A percentile compares a stretch with the other conserved stretches of the same genome.
These are phyloP conservation scores for Lymantria dispar DNA, from an alignment of 2,888 invertebrate genomes.

Conservation along the genomic window DNA sequence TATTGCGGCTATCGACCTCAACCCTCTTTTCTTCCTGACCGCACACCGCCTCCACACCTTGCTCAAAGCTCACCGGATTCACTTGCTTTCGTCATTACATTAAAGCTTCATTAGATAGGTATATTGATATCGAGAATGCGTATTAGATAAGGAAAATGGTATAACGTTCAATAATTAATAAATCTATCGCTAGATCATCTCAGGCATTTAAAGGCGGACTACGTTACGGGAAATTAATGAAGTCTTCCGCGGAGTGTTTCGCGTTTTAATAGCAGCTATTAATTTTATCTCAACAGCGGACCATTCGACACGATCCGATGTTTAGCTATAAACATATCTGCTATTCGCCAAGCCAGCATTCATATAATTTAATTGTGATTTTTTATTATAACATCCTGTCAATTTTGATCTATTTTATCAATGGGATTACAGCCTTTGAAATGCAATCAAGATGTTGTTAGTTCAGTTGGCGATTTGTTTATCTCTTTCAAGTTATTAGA, in stretches of 20 bases:
- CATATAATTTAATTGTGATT: constrained; percentile 27
- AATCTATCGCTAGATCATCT: constrained; percentile 71
- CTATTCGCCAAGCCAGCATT: constrained; percentile 38
- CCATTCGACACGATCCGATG: constrained; percentile 38
- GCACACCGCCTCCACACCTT: constrained; percentile 20
- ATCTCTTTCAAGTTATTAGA: constrained; percentile 11
- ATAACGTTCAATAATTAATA: constrained; percentile 68
- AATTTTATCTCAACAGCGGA: constrained; percentile 76
- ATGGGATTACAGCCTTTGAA: neutral
- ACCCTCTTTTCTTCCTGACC: constrained; percentile 14
- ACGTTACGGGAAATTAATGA: constrained; percentile 75
- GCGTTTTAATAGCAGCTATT: constrained; percentile 75
- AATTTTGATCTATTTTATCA: constrained; percentile 17
- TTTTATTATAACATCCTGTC: constrained; percentile 16
- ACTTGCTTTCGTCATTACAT: constrained; percentile 25
- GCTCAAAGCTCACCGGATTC: constrained; percentile 44
- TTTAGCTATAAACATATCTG: constrained; percentile 31
- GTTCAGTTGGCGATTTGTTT: constrained; percentile 1
- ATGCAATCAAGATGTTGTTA: constrained; percentile 6
- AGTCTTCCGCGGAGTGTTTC: constrained; percentile 75
- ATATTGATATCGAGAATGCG: constrained; percentile 29
- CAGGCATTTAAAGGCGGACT: constrained; percentile 67
- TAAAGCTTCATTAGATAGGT: constrained; percentile 16
- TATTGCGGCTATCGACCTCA: constrained; percentile 69
- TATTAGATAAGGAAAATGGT: constrained; percentile 42